phyloP scores from a whole-genome alignment of 2,797 vertebrate species.

The Liasis olivaceus region DNA sequence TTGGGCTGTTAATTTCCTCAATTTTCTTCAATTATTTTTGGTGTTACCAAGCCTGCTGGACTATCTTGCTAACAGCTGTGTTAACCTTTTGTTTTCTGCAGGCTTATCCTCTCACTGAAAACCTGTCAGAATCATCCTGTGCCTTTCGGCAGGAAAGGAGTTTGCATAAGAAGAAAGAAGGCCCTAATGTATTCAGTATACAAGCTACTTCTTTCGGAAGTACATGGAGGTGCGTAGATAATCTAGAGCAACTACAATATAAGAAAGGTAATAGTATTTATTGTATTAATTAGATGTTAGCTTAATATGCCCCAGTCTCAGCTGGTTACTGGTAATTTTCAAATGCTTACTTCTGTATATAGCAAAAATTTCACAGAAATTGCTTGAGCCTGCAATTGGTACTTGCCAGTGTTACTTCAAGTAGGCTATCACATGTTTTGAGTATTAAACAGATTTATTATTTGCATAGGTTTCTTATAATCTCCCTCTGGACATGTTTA shows the following conservation, averaged over 20 bases:
- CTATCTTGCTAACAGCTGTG: background rate
- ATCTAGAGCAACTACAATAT: background rate
- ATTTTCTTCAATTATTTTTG: background rate
- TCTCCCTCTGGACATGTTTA: background rate
- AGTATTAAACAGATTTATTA: background rate
- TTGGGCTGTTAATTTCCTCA: background rate
- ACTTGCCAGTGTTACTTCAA: background rate
- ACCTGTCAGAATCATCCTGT: background rate
- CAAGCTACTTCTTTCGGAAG: background rate
- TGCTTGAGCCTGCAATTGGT: background rate
- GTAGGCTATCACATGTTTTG: background rate
- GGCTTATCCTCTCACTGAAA: background rate
- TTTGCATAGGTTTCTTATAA: background rate
- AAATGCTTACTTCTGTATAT: background rate
- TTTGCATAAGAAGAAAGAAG: background rate
- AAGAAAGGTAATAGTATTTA: background rate
- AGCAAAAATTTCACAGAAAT: background rate
- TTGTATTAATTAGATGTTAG: background rate
- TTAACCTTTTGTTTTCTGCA: background rate
- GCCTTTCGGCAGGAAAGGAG: background rate
- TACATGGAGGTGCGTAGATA: background rate
- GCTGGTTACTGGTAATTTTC: background rate
- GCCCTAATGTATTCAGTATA: background rate
- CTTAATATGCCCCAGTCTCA: background rate
- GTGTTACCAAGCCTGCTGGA: background rate